Evolutionary conservation across 2,113 vertebrate genomes (phyloP), one percentile per base, ranked within the genome.

Genomic region (Halichoerus grypus): DNA sequence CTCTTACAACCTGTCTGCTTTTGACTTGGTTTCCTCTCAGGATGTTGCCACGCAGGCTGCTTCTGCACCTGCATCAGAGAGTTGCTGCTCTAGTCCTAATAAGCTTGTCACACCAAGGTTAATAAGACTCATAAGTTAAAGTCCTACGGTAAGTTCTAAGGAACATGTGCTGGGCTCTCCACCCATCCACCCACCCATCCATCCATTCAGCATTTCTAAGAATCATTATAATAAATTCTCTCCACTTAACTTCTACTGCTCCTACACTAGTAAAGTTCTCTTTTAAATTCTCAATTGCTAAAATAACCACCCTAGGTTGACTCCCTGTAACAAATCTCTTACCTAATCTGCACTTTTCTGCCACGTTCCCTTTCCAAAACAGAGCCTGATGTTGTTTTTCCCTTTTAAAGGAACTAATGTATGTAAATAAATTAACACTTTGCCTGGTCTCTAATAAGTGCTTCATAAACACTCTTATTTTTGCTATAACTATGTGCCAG

Each of bases 381-480:
- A 51, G 46, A 76, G 9, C 14, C 22, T 74, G 72, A 74, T 65
- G 72, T 83, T 94, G 36, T 51, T 88, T 84, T 80, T 42, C 3
- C 36, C 80, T 16, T 93, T 96, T 81, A 87, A 83, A 83, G n/a
- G 51, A 95, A 36, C 84, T 81, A 96, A 86, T 87, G 1, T 4
- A 77, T 88, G 42, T 36, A 81, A 97, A 92, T 80, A 96, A 93
- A 71, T 94, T 55, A 97, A 61, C 36, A 49, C 31, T 18, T 83
- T 74, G 26, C 46, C 51, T 81, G 46, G 49, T 74, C n/a, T 95
- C 18, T 33, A 92, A 2, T 28, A 82, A 94, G 21, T 87, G 10
- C 49, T 83, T 81, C 46, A 15, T 46, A 79, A 97, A 96, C 26
- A 72, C 15, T 46, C 71, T 69, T 49, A 79, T 53, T 95, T 80